A percentile compares a stretch with the other conserved stretches of the same genome.
These are phyloP conservation scores for Coregonus clupeaformis DNA, from an alignment of 2,113 vertebrate species.

Conservation along the genomic window DNA sequence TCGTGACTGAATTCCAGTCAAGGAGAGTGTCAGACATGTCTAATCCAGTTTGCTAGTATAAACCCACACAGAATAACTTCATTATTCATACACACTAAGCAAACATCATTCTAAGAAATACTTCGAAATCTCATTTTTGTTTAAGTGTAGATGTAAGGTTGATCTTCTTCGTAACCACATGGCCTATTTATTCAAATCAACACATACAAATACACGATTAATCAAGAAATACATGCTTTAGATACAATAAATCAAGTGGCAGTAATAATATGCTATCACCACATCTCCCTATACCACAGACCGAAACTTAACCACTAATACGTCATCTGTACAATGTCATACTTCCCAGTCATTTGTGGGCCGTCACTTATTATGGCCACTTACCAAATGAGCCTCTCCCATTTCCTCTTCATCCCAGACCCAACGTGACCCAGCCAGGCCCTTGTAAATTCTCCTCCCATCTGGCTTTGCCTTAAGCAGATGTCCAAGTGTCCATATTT, in stretches of 20 bases:
- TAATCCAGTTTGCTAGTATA: background rate
- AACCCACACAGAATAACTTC: background rate
- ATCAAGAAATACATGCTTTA: background rate
- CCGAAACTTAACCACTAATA: background rate
- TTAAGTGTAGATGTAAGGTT: too few species aligned
- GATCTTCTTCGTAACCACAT: too few species aligned
- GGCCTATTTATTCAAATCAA: background rate
- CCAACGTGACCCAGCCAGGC: slow-evolving; percentile 48
- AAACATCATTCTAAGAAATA: too few species aligned
- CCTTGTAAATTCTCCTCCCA: slow-evolving; percentile 54
- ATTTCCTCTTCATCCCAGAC: slow-evolving; percentile 63
- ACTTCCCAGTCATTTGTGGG: slow-evolving; percentile 55
- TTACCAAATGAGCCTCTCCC: slow-evolving; percentile 56
- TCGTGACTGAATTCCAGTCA: slow-evolving; percentile 51
- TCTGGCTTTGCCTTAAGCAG: slow-evolving; percentile 64
- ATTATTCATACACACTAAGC: background rate
- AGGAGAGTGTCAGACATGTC: background rate
- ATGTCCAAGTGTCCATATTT: slow-evolving; percentile 58
- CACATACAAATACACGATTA: slow-evolving; percentile 12
- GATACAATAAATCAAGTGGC: background rate
- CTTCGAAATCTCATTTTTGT: too few species aligned
- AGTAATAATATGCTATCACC: background rate
- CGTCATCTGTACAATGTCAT: slow-evolving; percentile 30
- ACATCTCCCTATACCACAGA: background rate
- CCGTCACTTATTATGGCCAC: slow-evolving; percentile 51